These are phyloP conservation scores for Perodicticus potto DNA, from an alignment of 2,797 vertebrate species.

Conservation along the genomic window DNA sequence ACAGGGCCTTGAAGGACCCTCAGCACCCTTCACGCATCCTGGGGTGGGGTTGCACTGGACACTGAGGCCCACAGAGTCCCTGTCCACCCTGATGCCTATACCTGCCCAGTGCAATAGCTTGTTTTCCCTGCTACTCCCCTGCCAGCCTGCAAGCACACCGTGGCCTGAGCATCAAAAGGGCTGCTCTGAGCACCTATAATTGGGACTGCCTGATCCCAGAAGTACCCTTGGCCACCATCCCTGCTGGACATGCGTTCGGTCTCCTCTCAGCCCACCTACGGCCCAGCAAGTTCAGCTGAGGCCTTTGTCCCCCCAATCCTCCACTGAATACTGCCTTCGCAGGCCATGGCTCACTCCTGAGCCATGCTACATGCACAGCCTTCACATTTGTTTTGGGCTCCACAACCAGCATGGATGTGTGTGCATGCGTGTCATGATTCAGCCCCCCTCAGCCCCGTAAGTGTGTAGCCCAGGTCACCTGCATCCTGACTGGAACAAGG, in stretches of 20 bases:
- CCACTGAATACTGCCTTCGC: too few species aligned
- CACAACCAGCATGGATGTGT: rapidly evolving
- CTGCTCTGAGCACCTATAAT: not conserved
- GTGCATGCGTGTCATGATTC: rapidly evolving
- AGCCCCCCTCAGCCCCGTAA: rapidly evolving
- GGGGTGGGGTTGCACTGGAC: not conserved
- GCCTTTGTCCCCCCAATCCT: not conserved
- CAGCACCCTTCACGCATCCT: not conserved
- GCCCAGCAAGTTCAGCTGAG: too few species aligned
- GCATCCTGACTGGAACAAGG: not conserved
- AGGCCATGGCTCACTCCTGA: not conserved
- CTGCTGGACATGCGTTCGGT: rapidly evolving
- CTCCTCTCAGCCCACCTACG: not conserved
- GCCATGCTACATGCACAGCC: not conserved
- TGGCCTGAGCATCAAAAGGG: too few species aligned
- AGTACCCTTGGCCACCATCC: rapidly evolving
- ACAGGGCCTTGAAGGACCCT: not conserved
- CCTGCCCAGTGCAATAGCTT: not conserved
- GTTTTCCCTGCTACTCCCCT: not conserved
- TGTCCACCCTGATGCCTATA: rapidly evolving
- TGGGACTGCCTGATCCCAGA: not conserved
- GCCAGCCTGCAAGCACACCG: not conserved
- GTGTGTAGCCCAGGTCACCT: not conserved
- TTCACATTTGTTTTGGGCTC: not conserved
- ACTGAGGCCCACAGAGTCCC: rapidly evolving